These are phyloP conservation scores for Eulemur albifrons DNA, from an alignment of 2,797 vertebrate genomes.

Conservation along the genomic window DNA sequence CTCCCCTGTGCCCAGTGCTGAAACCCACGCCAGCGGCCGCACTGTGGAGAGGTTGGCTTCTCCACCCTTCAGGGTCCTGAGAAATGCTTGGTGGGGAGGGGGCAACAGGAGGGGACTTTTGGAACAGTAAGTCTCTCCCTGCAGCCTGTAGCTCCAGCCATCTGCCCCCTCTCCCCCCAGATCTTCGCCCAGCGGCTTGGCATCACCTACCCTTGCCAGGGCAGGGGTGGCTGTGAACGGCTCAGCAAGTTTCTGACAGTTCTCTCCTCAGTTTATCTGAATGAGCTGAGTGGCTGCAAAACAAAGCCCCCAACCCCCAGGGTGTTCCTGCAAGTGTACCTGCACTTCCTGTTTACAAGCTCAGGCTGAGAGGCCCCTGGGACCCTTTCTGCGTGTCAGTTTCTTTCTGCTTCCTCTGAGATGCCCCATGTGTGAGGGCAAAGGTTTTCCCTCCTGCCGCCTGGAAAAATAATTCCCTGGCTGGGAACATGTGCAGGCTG, in stretches of 20 bases:
- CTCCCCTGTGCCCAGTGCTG: neutral
- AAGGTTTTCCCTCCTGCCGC: neutral
- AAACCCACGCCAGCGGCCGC: neutral
- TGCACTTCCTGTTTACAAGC: slow-evolving; percentile 59
- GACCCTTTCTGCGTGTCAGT: neutral
- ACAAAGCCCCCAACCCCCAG: neutral
- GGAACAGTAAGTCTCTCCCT: neutral
- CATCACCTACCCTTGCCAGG: neutral
- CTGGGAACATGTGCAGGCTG: neutral
- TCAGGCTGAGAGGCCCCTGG: neutral
- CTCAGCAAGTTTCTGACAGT: neutral
- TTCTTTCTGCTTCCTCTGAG: slow-evolving; percentile 42
- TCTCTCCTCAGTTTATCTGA: neutral
- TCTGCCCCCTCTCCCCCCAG: rapidly evolving
- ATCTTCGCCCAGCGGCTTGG: neutral
- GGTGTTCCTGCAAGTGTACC: neutral
- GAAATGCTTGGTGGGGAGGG: neutral
- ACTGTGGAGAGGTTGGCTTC: neutral
- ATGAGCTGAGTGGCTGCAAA: neutral
- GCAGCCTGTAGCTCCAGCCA: neutral
- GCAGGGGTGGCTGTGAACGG: neutral
- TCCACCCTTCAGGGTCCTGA: neutral
- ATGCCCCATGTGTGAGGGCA: neutral
- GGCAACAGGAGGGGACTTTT: no score
- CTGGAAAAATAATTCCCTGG: neutral